Evolutionary conservation across 2,888 invertebrate species (phyloP).

Genomic region (Bimastos eiseni): DNA sequence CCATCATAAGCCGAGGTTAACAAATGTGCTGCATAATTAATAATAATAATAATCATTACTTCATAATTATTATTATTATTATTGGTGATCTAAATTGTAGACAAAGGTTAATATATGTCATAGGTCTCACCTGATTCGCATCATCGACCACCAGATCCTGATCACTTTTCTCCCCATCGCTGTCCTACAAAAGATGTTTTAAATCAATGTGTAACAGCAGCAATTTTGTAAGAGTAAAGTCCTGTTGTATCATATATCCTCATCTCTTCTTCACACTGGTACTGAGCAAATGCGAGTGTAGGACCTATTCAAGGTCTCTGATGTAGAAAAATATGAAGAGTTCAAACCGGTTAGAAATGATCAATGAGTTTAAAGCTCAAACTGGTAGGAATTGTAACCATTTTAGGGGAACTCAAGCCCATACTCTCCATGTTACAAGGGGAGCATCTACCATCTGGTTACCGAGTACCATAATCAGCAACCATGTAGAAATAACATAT

Average conservation of each 20-base stretch:
- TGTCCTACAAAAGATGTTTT: constrained; percentile 68
- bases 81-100: background rate
- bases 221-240: too few species aligned
- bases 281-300: too few species aligned
- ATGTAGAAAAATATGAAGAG: too few species aligned
- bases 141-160: constrained; percentile 89
- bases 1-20: background rate
- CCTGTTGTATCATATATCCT: too few species aligned
- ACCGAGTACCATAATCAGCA: background rate
- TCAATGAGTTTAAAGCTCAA: too few species aligned
- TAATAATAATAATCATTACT: background rate
- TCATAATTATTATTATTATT: background rate
- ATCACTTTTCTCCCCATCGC: constrained; percentile 93
- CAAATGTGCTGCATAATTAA: background rate
- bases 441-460: background rate
- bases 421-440: too few species aligned
- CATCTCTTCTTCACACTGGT: too few species aligned
- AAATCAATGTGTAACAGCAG: background rate
- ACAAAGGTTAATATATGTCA: background rate
- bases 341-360: too few species aligned
- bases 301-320: too few species aligned
- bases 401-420: too few species aligned
- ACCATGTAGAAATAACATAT: too few species aligned
- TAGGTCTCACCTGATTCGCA: constrained; percentile 77
- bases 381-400: too few species aligned